Evolutionary conservation across 1,140 invertebrate genomes (phyloP), one percentile per base, ranked within the genome.

Genomic region (Eueides isabella): DNA sequence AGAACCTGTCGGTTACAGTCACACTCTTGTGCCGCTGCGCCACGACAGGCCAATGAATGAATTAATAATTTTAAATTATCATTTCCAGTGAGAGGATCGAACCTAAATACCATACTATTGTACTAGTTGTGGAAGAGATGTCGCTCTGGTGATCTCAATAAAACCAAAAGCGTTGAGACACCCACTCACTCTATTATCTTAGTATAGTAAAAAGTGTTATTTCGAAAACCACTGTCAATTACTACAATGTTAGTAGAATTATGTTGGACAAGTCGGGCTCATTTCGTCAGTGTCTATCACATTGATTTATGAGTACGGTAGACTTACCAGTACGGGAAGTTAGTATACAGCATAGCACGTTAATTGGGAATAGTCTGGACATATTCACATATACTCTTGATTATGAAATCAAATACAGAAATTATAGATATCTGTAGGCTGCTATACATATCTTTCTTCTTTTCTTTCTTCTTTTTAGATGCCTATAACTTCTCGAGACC

Each of bases 231-330:
- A 66, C 79, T 79, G 82, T 84, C 82, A 84, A 84, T 84, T 82
- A 82, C 74, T 66, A 80, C 79, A 82, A 82, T 80, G 72, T 78
- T 63, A 12, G 70, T 68, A 75, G 74, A 75, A 71, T 72, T 72
- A 70, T 65, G 66, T 74, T 75, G 64, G 75, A 72, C 78, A 77
- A 67, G 55, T 65, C 69, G 75, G 71, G 74, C 77, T 75, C 30
- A 75, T 84, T 84, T 86, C 84, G 84, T 80, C 83, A 79, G 77
- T 80, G 83, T 85, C 85, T 83, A 77, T 83, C 83, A 75, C 41
- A 65, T 79, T 86, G 84, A 86, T 87, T 86, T 86, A 87, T 81
- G 77, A 81, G 67, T 75, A 66, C 76, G 78, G 71, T 67, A 70
- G 68, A 81, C 80, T 87, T 87, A 83, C 83, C 79, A 76, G 70